These are phyloP conservation scores for Parthenolecanium corni DNA, from an alignment of 2,888 invertebrate genomes.

Conservation along the genomic window DNA sequence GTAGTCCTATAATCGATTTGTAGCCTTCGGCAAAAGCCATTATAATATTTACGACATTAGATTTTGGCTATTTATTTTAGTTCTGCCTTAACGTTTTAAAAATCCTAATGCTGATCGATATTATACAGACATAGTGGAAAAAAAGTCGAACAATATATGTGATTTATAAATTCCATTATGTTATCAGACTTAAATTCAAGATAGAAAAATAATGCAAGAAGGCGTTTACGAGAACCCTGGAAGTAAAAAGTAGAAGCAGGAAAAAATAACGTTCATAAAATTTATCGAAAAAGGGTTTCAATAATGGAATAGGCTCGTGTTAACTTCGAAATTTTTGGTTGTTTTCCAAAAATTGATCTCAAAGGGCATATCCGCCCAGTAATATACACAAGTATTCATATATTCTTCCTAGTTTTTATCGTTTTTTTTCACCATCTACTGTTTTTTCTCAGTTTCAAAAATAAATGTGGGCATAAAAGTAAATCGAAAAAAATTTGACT, in stretches of 20 bases:
- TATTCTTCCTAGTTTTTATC: background rate
- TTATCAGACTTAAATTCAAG: background rate
- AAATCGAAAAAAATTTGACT: slow-evolving; percentile 12
- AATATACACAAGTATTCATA: slow-evolving; percentile 22
- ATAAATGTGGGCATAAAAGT: background rate
- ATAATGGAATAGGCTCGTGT: slow-evolving; percentile 9
- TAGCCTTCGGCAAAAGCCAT: too few relatives aligned
- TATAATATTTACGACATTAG: too few relatives aligned
- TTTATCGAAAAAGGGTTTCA: slow-evolving; percentile 18
- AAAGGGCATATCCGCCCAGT: slow-evolving; percentile 8
- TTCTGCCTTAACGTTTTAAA: background rate
- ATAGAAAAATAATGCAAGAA: slow-evolving; percentile 11
- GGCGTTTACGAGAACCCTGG: background rate
- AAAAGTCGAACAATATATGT: background rate
- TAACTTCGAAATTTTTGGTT: slow-evolving; percentile 14
- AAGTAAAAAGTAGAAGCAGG: background rate
- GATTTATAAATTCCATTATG: background rate
- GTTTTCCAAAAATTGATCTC: slow-evolving; percentile 25
- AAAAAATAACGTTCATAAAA: slow-evolving; percentile 3
- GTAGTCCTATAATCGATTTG: too few relatives aligned
- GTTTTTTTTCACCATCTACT: background rate
- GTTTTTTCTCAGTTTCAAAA: background rate
- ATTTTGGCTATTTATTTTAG: too few relatives aligned
- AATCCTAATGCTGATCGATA: background rate
- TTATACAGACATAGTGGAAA: background rate